Base-by-base conservation (phyloP, 2,113 vertebrate species). In the Dromiciops gliroides region DNA sequence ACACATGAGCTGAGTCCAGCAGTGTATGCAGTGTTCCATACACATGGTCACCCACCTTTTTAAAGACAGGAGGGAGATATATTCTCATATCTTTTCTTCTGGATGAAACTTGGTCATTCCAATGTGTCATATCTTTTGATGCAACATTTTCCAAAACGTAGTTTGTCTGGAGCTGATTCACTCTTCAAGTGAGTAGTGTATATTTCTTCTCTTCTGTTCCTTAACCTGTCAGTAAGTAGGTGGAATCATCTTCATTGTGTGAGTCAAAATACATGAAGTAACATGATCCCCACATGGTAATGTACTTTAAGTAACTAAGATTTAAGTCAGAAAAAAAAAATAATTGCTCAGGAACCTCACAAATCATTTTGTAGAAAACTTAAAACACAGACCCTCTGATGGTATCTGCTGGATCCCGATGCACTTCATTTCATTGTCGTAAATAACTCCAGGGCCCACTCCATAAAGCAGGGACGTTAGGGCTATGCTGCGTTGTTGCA, bases 291-390 rank as follows among this genome's bases (percentile, higher is more conserved):
- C 8, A 50, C 47, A 50, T 48, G 51, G 0, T 44, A 89, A 90
- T 90, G 8, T 48, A 7, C 90, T 97, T 97, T 96, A 47, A 2
- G 94, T 48, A 96, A 49, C n/a, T 96, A 23, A 97, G 60, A 89
- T 96, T 83, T 93, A 96, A 92, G 51, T 91, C 89, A 94, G 97
- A 95, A 14, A 3, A 94, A 3, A 94, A 96, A 97, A 97, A 89
- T 91, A 90, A 56, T 44, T 92, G 0, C 51, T 94, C 3, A 3
- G 12, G 97, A 91, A 94, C 90, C 96, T 93, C 14, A 88, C n/a
- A 83, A 95, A 95, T 95, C 3, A 90, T 23, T 96, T 91, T 83
- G 7, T 8, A 11, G 75, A 94, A 60, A 2, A 95, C 95, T 94
- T 44, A 94, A 89, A 93, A 52, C 51, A 53, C 44, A 50, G 50